Base-by-base conservation (phyloP, 2,113 vertebrate species). In the Aleadryas rufinucha region DNA sequence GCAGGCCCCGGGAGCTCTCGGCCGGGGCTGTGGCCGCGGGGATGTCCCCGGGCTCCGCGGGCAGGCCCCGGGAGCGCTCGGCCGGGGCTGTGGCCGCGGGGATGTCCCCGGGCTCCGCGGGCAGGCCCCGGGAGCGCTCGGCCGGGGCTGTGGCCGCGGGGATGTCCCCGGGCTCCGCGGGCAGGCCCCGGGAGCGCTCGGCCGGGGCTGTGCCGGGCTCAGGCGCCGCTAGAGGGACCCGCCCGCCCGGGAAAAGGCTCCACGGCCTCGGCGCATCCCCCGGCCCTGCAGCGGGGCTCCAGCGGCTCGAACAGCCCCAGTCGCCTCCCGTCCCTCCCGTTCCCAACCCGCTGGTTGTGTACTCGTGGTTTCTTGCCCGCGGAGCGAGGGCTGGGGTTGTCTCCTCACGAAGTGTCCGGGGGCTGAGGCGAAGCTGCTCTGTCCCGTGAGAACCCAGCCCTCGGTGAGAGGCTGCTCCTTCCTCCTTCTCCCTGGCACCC, bases 181-280 rank as follows among this genome's bases (percentile, higher is more conserved):
- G 11, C 16, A 20, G 31, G 27, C 13, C 1, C 1, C 12, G 6
- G 35, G 20, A 47, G 27, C 16, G 33, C 72, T 44, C 7, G 26
- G 60, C 50, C 23, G 28, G 13, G 17, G 13, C 44, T 4, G 28
- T 11, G 65, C 56, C 17, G 35, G 70, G 22, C 72, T 33, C 33
- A 2, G 45, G 39, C 0, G 52, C 89, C 95, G 76, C 95, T 96
- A 95, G 95, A 75, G 95, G 92, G 89, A 92, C 80, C 89, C 66
- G 57, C 42, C 87, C 52, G 84, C 92, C 71, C 84, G 61, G 65
- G 37, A 66, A 92, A 94, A 28, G 19, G 52, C 42, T 21, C 24
- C 56, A 2, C 44, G 4, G 2, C 19, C 59, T 30, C 33, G 49
- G 18, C 22, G 4, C 47, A 4, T 4, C 2, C 4, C 19, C 21